Evolutionary conservation across 2,888 invertebrate genomes (phyloP), one percentile per base, ranked within the genome.

Genomic region (Drosophila kanekoi): DNA sequence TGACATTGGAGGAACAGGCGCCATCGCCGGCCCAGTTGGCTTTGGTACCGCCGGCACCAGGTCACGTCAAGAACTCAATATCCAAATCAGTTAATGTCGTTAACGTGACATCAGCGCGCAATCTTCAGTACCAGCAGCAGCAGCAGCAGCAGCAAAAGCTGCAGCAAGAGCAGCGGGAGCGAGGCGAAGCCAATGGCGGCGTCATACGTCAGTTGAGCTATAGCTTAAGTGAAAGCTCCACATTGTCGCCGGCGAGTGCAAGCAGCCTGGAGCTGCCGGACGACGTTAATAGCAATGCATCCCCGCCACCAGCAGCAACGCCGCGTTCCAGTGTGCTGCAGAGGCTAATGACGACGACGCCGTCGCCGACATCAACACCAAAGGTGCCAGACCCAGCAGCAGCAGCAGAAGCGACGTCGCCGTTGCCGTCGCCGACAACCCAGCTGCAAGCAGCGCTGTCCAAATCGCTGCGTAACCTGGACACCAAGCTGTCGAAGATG

Each of bases 1-100:
- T 77, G 20, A 72, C 64, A 0, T 51, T 70, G 43, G 84, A 82
- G 32, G 86, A 84, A 45, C 57, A 74, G 64, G 69, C 75, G 4
- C 70, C 82, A 5, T 81, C 85, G 51, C 84, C 84, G 8, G 49
- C 90, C 10, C 87, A 91, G 16, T 67, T 93, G 58, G 90, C 92
- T 1, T 75, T 93, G 37, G 93, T 93, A 49, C 91, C 93, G 56
- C 93, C 93, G 0, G 92, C 92, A 43, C 76, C 90, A 0, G 77
- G 81, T 6, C 90, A 90, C 11, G 92, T 93, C 4, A 93, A 92
- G 72, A 86, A 84, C 47, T 91, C 93, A 23, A 93, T 93, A 69
- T 87, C 91, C 2, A 91, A 92, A 72, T 93, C 93, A 78, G 90
- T 93, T 57, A 87, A 91, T 78, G 88, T 93, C 43, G 91, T 92